Evolutionary conservation across 2,113 vertebrate species (phyloP).

Genomic region (Aix galericulata): DNA sequence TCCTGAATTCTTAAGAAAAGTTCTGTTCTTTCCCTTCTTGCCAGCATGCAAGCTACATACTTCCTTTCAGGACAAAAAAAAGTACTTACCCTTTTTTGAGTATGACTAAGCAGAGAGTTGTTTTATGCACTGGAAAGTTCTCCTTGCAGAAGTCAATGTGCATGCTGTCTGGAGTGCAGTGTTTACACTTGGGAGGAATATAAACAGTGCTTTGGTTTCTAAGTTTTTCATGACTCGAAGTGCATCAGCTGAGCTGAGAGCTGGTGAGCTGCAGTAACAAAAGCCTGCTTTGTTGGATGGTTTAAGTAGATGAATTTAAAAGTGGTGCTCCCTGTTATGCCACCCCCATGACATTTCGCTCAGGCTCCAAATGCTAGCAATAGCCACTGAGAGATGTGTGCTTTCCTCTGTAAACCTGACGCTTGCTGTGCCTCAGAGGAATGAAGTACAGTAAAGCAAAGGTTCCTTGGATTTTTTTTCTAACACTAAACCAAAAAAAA

Average conservation of each 20-base stretch:
- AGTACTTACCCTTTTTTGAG: background rate
- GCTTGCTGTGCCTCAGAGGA: background rate
- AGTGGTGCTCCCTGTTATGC: background rate
- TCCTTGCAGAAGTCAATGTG: background rate
- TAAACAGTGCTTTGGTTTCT: conserved; percentile 18
- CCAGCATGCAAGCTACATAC: background rate
- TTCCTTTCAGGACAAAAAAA: conserved; percentile 32
- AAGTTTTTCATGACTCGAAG: background rate
- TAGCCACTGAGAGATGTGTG: background rate
- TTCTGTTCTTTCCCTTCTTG: conserved; percentile 7
- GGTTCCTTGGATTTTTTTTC: background rate
- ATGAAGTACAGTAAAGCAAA: background rate
- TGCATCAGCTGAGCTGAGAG: background rate
- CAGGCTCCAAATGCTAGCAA: background rate
- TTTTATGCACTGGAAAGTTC: conserved; percentile 22
- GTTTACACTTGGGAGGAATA: background rate
- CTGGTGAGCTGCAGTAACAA: background rate
- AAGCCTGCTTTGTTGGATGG: background rate
- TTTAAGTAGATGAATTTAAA: background rate
- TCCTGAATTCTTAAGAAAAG: background rate
- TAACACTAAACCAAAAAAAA: background rate
- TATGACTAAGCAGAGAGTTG: conserved; percentile 35
- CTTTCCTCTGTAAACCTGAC: background rate
- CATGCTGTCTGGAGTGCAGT: background rate
- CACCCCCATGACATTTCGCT: background rate